Evolutionary conservation across 2,888 invertebrate species (phyloP).

Genomic region (Drosophila peninsularis): DNA sequence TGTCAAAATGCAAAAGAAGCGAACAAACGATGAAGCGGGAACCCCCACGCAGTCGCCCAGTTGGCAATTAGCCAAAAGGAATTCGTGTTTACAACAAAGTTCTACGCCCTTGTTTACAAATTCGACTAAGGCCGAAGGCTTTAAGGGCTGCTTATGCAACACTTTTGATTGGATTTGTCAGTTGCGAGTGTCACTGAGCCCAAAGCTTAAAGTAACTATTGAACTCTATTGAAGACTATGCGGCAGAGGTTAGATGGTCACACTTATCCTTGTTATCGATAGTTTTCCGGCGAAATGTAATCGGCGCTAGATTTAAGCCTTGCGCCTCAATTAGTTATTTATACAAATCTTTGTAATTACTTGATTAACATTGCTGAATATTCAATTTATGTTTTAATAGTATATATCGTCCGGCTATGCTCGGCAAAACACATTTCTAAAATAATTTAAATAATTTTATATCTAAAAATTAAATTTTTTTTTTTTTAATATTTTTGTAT

Average conservation of each 20-base stretch:
- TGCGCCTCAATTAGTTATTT: neutral
- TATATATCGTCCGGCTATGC: too few relatives aligned
- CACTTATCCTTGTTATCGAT: constrained; percentile 1
- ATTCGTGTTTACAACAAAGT: constrained; percentile 26
- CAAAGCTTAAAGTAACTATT: too few relatives aligned
- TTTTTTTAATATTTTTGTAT: too few relatives aligned
- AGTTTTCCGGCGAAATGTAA: neutral
- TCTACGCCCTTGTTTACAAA: constrained; percentile 29
- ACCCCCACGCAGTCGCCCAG: constrained; percentile 10
- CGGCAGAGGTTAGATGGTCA: neutral
- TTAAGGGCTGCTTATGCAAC: constrained; percentile 8
- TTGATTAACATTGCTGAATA: too few relatives aligned
- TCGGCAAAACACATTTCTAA: too few relatives aligned
- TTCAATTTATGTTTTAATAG: too few relatives aligned
- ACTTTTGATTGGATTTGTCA: neutral
- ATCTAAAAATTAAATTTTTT: too few relatives aligned
- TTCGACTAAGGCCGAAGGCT: neutral
- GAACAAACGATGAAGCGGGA: neutral
- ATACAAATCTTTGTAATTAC: too few relatives aligned
- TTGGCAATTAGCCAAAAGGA: constrained; percentile 45
- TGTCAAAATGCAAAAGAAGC: neutral
- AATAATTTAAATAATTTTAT: too few relatives aligned
- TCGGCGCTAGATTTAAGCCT: neutral
- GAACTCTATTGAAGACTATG: neutral
- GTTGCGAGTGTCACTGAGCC: too few relatives aligned